Base-by-base conservation (phyloP, 2,797 vertebrate genomes). In the Agapornis canus region DNA sequence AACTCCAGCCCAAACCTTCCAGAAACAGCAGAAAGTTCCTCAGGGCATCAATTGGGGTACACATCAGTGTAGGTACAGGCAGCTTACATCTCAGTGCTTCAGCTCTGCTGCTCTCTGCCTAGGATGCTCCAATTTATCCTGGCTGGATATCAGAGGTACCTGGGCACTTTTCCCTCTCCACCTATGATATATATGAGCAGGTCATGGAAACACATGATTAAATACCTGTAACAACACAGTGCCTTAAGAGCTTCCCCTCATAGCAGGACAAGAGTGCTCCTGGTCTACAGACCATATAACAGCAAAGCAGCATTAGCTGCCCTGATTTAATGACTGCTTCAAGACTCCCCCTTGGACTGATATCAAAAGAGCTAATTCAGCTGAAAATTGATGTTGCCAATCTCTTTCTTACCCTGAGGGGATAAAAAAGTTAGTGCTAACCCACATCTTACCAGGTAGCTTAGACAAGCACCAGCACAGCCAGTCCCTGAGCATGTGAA, bases 331-430 rank as follows among this genome's bases (percentile, higher is more conserved):
- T 43, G n/a, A 45, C 2, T 75, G 60, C 49, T 91, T 27, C 75
- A 82, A 87, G 75, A 49, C 5, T 63, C 2, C 32, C 60, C 80
- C 65, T 72, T 82, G 87, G 72, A 89, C 52, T 49, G 11, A 35
- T 65, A 40, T 26, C 65, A 57, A 81, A 92, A 94, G 61, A 91
- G 52, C 37, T 86, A 93, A 94, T 85, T 91, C 79, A 83, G 57
- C 27, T 78, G 52, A 78, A 94, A 91, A 78, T 64, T 35, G 68
- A 39, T 8, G 14, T 31, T 75, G 37, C 45, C 60, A 61, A 32
- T 60, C 37, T 82, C 70, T 37, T 52, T 29, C n/a, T 27, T 4
- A 26, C 31, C 10, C 37, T 1, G 0, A 27, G 9, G 11, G 22
- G 40, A 40, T 70, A 40, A 37, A 45, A 9, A 63, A 9, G 18